Evolutionary conservation across 2,113 vertebrate species (phyloP).

Genomic region (Sardina pilchardus): DNA sequence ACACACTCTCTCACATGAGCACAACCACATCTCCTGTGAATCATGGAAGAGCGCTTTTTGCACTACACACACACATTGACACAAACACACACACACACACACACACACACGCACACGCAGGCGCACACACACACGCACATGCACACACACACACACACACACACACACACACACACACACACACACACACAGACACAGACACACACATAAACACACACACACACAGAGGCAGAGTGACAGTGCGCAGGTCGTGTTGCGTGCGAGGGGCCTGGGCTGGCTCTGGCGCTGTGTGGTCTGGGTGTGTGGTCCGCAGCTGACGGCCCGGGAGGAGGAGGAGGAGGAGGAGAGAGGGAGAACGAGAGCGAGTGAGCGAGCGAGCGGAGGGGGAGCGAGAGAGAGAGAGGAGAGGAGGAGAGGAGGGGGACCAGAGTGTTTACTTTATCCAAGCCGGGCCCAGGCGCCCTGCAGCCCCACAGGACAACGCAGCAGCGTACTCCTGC

Average conservation of each 20-base stretch:
- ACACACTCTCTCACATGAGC: background rate
- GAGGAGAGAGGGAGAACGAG: slow-evolving; percentile 19
- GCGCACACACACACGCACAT: background rate
- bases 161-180: background rate
- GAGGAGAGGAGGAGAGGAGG: background rate
- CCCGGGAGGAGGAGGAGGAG: slow-evolving; percentile 29
- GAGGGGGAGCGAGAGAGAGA: background rate
- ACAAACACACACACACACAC: background rate
- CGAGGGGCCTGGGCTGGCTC: slow-evolving; percentile 45
- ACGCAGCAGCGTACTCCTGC: background rate
- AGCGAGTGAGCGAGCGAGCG: slow-evolving; percentile 18
- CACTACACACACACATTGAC: background rate
- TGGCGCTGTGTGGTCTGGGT: slow-evolving; percentile 56
- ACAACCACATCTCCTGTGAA: background rate
- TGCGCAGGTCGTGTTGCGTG: slow-evolving; percentile 49
- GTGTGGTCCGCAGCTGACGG: slow-evolving; percentile 56
- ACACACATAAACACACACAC: slow-evolving; percentile 15
- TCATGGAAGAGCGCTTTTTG: background rate
- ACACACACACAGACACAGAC: background rate
- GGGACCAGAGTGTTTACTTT: slow-evolving; percentile 48
- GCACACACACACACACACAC: background rate
- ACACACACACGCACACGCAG: background rate
- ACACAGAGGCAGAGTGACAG: slow-evolving; percentile 31
- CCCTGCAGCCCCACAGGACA: slow-evolving; percentile 50
- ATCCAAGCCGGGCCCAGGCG: slow-evolving; percentile 42